Evolutionary conservation across 1,140 invertebrate genomes (phyloP).

Genomic region (Diorhabda elongata): DNA sequence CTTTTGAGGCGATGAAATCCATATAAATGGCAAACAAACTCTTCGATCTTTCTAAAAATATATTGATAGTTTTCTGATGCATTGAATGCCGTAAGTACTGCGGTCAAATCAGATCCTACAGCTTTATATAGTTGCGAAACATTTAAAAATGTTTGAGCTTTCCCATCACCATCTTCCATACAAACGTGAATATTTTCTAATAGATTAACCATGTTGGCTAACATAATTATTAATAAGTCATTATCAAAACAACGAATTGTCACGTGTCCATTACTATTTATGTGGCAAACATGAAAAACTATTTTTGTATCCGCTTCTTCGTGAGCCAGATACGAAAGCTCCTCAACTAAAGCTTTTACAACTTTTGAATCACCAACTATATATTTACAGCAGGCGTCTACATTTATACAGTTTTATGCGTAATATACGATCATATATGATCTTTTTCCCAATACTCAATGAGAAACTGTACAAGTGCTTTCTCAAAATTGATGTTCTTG

Average conservation of each 20-base stretch:
- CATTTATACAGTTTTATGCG: too few relatives aligned
- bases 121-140: conserved; percentile 35
- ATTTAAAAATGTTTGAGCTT: conserved; percentile 12
- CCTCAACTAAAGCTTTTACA: conserved; percentile 14
- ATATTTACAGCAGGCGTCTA: too few relatives aligned
- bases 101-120: background rate
- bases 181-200: conserved; percentile 9
- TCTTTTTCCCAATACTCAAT: too few relatives aligned
- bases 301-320: conserved; percentile 38
- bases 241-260: conserved; percentile 1
- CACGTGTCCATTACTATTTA: conserved; percentile 11
- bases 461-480: too few relatives aligned
- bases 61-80: too few relatives aligned
- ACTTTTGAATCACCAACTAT: background rate
- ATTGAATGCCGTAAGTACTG: too few relatives aligned
- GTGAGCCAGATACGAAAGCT: conserved; percentile 29
- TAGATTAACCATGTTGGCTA: conserved; percentile 13
- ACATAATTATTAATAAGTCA: conserved; percentile 13
- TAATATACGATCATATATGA: too few relatives aligned
- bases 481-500: too few relatives aligned
- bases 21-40: too few relatives aligned
- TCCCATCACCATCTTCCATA: conserved; percentile 8
- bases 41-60: too few relatives aligned
- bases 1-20: too few relatives aligned
- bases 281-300: conserved; percentile 30